Conservation (phyloP, 2,797 vertebrate genomes). For the Sebastes hubbsi region DNA sequence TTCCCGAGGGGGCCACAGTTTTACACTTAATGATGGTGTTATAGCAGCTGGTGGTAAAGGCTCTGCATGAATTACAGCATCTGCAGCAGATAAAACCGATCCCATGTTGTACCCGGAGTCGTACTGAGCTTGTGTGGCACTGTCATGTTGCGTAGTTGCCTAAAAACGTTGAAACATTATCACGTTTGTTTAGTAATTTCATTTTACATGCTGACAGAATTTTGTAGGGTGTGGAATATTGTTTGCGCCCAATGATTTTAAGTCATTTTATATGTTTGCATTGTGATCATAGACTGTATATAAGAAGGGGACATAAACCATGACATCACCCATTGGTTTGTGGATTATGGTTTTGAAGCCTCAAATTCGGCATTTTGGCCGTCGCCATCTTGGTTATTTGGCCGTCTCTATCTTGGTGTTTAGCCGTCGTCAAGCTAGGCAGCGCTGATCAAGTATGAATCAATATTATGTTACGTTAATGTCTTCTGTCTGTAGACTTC, state of each 20-base stretch:
- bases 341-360: neutral
- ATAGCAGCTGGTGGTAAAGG: conserved; percentile 36
- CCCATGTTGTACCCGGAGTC: neutral
- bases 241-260: too few relatives aligned
- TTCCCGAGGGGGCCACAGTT: conserved; percentile 30
- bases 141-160: neutral
- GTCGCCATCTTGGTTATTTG: neutral
- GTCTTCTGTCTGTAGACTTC: too few relatives aligned
- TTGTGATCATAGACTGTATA: too few relatives aligned
- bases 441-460: too few relatives aligned
- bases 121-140: neutral
- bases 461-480: too few relatives aligned
- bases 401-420: too few relatives aligned
- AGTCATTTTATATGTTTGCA: too few relatives aligned
- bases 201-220: neutral
- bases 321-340: neutral
- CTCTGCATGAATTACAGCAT: conserved; percentile 14
- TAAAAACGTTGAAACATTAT: neutral
- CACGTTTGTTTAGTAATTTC: neutral
- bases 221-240: neutral
- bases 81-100: conserved; percentile 17
- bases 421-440: too few relatives aligned
- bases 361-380: neutral
- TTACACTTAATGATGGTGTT: conserved; percentile 57
- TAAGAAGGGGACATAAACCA: too few relatives aligned